Conservation (phyloP, 92 coral and sea anemone species). For the Porites lobata region DNA sequence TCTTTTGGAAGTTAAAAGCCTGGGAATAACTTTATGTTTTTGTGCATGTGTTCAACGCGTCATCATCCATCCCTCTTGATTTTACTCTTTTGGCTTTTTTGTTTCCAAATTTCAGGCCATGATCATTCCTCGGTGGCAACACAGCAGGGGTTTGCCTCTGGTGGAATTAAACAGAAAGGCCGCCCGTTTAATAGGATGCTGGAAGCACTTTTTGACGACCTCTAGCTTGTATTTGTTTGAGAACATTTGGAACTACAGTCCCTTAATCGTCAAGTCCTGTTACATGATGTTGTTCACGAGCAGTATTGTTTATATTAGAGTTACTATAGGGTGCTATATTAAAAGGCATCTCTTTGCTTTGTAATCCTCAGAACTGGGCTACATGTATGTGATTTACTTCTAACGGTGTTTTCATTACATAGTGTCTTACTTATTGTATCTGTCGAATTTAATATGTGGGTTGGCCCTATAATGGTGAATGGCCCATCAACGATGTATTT, state of each 20-base stretch:
- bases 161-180: neutral
- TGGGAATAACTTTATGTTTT: no score
- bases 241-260: neutral
- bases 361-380: neutral
- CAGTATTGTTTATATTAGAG: constrained; percentile 1
- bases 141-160: constrained; percentile 11
- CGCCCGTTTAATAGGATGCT: neutral
- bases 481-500: neutral
- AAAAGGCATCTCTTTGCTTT: constrained; percentile 7
- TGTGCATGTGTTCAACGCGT: no score
- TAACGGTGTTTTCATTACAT: neutral
- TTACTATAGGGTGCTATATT: neutral
- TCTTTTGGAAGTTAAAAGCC: no score
- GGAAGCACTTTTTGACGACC: neutral
- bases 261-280: neutral
- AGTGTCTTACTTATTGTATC: neutral
- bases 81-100: no score
- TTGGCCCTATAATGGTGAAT: neutral
- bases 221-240: neutral
- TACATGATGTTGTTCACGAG: neutral
- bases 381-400: neutral
- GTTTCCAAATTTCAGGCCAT: no score
- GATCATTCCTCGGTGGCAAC: constrained; percentile 16
- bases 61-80: no score
- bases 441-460: neutral